Conservation (phyloP, 2,797 vertebrate genomes). For the Periparus ater region DNA sequence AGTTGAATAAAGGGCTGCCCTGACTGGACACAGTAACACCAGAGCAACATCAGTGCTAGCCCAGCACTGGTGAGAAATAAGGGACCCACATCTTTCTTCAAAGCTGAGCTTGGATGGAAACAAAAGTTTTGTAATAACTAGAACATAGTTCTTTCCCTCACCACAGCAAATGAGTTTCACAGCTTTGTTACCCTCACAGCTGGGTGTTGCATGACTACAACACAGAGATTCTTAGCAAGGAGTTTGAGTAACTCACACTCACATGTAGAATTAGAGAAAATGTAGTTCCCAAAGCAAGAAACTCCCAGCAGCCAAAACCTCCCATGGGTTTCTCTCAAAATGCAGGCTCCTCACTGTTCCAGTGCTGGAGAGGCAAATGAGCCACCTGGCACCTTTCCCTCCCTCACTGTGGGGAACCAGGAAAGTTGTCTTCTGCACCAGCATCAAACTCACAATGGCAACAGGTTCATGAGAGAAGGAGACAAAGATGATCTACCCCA, state of each 20-base stretch:
- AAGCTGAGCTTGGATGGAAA: background rate
- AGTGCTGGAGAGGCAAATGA: background rate
- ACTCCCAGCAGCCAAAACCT: background rate
- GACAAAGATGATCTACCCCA: background rate
- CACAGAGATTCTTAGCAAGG: background rate
- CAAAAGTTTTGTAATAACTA: background rate
- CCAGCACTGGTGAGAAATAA: background rate
- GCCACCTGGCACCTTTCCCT: background rate
- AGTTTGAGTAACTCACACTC: background rate
- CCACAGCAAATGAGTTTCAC: background rate
- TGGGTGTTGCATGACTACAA: background rate
- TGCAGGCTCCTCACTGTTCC: background rate
- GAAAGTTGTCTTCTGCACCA: background rate
- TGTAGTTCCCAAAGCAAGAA: background rate
- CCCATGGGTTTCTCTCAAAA: background rate
- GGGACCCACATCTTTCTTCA: background rate
- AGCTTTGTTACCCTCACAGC: conserved; percentile 1
- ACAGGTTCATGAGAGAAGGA: background rate
- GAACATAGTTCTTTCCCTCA: background rate
- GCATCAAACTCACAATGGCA: background rate
- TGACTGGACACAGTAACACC: background rate
- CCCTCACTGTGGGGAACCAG: background rate
- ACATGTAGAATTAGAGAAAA: background rate
- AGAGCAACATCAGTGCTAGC: background rate
- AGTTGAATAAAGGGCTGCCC: background rate